phyloP scores from a whole-genome alignment of 2,888 invertebrate genomes.

The Criorhina ranunculi region DNA sequence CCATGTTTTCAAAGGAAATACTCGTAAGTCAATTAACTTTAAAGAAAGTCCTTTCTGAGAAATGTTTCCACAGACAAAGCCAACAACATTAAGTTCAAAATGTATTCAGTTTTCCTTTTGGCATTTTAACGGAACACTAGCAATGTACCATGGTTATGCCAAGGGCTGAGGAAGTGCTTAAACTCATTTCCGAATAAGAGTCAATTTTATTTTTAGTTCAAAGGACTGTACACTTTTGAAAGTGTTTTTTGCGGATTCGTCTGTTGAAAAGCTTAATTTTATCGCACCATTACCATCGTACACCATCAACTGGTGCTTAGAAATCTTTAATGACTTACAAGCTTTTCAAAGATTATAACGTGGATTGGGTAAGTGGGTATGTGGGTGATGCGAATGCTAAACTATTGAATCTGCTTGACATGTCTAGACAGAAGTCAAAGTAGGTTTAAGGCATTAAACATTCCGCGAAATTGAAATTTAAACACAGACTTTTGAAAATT shows the following conservation, averaged over 20 bases:
- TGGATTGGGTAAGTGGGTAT: too few species aligned
- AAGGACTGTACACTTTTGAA: neutral
- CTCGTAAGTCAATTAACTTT: conserved; percentile 21
- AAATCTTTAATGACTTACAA: neutral
- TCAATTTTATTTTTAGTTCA: neutral
- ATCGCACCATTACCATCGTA: neutral
- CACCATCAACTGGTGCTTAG: too few species aligned
- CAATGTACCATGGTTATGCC: neutral
- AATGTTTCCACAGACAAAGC: neutral
- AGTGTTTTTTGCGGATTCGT: neutral
- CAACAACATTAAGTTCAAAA: neutral
- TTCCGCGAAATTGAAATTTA: too few species aligned
- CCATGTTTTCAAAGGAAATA: neutral
- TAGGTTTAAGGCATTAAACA: neutral
- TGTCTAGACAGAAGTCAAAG: neutral
- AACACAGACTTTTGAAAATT: too few species aligned
- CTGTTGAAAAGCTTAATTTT: neutral
- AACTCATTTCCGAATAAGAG: neutral
- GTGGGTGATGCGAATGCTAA: neutral
- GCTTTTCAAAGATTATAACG: too few species aligned
- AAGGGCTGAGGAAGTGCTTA: neutral
- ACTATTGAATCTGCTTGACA: neutral
- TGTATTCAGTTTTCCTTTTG: neutral
- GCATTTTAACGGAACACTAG: neutral
- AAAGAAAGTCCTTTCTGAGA: neutral